phyloP scores from a whole-genome alignment of 2,113 vertebrate genomes.

The Hippoglossus stenolepis region DNA sequence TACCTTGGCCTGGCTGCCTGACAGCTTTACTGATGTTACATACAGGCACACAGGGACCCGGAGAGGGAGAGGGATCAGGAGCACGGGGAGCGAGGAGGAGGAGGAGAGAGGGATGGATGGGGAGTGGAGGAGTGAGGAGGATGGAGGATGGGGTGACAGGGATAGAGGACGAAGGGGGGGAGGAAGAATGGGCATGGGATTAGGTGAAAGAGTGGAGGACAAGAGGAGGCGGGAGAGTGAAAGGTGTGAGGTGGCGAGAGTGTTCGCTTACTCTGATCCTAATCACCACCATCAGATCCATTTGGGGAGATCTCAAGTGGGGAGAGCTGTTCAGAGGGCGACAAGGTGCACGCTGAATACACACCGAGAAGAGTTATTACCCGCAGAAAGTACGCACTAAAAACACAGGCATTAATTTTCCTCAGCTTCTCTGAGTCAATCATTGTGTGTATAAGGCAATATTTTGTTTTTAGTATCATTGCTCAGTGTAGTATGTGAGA shows the following conservation, averaged over 20 bases:
- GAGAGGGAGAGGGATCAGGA: conserved; percentile 75
- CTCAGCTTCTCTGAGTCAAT: conserved; percentile 63
- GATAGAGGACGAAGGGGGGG: conserved; percentile 28
- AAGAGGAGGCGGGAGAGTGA: conserved; percentile 27
- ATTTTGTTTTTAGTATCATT: conserved; percentile 71
- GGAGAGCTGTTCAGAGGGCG: conserved; percentile 62
- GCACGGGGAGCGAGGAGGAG: conserved; percentile 56
- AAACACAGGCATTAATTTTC: conserved; percentile 75
- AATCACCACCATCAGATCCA: conserved; percentile 71
- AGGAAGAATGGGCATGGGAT: conserved; percentile 31
- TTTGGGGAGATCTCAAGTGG: conserved; percentile 68
- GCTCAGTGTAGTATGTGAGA: conserved; percentile 61
- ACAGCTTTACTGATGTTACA: conserved; percentile 99
- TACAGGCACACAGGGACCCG: conserved; percentile 90
- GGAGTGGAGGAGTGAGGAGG: conserved; percentile 43
- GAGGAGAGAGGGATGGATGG: conserved; percentile 45
- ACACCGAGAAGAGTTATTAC: conserved; percentile 68
- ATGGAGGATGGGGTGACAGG: conserved; percentile 39
- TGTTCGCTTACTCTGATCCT: conserved; percentile 73
- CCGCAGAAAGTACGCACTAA: conserved; percentile 57
- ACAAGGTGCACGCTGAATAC: conserved; percentile 66
- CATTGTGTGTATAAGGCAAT: conserved; percentile 64
- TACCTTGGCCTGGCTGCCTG: conserved; percentile 97
- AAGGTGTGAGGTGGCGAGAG: conserved; percentile 57
- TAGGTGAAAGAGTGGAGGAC: conserved; percentile 36